These are phyloP conservation scores for Hetaerina americana DNA, from an alignment of 1,140 invertebrate species.

Conservation along the genomic window DNA sequence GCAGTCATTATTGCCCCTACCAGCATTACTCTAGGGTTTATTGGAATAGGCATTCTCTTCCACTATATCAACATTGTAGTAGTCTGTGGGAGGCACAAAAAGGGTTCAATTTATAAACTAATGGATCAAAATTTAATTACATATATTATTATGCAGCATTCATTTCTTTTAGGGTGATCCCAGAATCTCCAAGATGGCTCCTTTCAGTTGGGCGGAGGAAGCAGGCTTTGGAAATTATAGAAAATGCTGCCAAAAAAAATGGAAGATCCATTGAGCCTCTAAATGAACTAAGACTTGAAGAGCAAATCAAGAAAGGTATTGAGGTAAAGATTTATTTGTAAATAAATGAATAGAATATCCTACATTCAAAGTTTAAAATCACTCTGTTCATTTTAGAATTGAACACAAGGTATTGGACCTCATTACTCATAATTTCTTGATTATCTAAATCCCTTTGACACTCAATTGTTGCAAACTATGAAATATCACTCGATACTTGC, in stretches of 20 bases:
- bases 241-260: conserved; percentile 25
- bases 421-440: too few relatives aligned
- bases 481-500: too few relatives aligned
- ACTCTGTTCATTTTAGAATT: too few relatives aligned
- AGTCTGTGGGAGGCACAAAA: not conserved
- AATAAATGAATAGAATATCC: too few relatives aligned
- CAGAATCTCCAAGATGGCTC: conserved; percentile 31
- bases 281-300: not conserved
- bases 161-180: conserved; percentile 21
- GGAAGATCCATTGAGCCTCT: conserved; percentile 15
- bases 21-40: too few relatives aligned
- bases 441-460: too few relatives aligned
- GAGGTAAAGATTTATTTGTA: too few relatives aligned
- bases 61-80: not conserved
- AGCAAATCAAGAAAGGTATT: too few relatives aligned
- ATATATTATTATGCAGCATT: not conserved
- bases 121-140: not conserved
- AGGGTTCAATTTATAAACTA: not conserved
- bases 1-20: not conserved
- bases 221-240: conserved; percentile 24
- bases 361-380: too few relatives aligned
- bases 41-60: not conserved
- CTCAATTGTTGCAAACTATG: too few relatives aligned
- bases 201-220: conserved; percentile 23
- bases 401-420: too few relatives aligned